Evolutionary conservation across 1,140 invertebrate genomes (phyloP).

Genomic region (Drosophila pectinifera): DNA sequence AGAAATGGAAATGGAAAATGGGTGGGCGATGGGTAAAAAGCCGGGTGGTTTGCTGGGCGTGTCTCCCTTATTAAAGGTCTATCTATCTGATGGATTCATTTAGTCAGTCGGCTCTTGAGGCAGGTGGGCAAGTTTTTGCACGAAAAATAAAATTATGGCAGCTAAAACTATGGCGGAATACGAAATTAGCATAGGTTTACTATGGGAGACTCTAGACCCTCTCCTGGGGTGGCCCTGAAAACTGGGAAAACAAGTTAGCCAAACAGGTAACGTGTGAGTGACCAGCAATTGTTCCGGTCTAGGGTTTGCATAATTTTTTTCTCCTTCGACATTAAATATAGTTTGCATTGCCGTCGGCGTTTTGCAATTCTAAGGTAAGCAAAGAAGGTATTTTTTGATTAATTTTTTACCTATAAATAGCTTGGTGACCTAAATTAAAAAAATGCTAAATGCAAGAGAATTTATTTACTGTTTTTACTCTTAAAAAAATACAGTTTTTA

Average conservation of each 20-base stretch:
- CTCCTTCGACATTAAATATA: no score
- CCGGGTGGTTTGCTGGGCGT: slow-evolving; percentile 38
- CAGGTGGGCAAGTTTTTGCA: slow-evolving; percentile 28
- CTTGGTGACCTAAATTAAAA: accelerated
- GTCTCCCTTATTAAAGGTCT: slow-evolving; percentile 39
- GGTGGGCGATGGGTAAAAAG: slow-evolving; percentile 25
- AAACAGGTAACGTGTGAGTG: slow-evolving; percentile 39
- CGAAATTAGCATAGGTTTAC: slow-evolving; percentile 33
- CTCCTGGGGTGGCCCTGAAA: slow-evolving; percentile 32
- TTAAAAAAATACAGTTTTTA: neutral
- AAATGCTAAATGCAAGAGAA: neutral
- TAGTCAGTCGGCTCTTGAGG: slow-evolving; percentile 7
- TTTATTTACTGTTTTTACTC: neutral
- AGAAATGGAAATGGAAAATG: slow-evolving; percentile 6
- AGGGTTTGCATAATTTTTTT: neutral
- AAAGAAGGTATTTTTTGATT: neutral
- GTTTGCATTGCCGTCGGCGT: slow-evolving; percentile 51
- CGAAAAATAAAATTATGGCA: slow-evolving; percentile 10
- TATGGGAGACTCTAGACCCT: slow-evolving; percentile 5
- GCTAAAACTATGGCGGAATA: slow-evolving; percentile 39
- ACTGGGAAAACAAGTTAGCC: slow-evolving; percentile 12
- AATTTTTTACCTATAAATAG: neutral
- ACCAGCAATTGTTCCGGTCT: slow-evolving; percentile 16
- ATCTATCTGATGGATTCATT: slow-evolving; percentile 49
- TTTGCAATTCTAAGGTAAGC: neutral